These are phyloP conservation scores for Eupithecia dodoneata DNA, from an alignment of 2,888 invertebrate species.

Conservation along the genomic window DNA sequence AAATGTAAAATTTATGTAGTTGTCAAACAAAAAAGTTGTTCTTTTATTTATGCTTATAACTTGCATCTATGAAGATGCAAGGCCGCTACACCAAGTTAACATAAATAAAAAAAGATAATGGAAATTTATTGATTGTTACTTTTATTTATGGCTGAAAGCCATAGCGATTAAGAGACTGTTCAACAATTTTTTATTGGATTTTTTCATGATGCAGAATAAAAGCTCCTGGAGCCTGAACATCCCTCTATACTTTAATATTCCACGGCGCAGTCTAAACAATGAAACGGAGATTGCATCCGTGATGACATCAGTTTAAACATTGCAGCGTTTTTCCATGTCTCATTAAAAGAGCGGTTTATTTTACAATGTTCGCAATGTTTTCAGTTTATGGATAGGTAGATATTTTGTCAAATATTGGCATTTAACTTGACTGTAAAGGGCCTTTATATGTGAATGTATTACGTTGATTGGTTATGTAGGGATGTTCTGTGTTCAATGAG, in stretches of 20 bases:
- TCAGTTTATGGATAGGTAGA: neutral
- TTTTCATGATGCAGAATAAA: neutral
- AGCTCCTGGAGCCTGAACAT: neutral
- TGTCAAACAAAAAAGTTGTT: too few relatives aligned
- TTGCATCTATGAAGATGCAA: too few relatives aligned
- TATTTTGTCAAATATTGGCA: neutral
- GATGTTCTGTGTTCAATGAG: neutral
- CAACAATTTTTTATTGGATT: neutral
- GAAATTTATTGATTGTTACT: too few relatives aligned
- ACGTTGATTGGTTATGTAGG: neutral
- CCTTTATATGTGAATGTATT: neutral
- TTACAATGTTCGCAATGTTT: slow-evolving; percentile 38
- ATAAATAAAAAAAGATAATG: too few relatives aligned
- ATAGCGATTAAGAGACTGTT: too few relatives aligned
- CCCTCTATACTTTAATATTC: slow-evolving; percentile 18
- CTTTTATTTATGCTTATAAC: too few relatives aligned
- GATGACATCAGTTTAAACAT: slow-evolving; percentile 77
- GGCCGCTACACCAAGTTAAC: too few relatives aligned
- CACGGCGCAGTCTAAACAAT: slow-evolving; percentile 65
- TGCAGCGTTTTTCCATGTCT: slow-evolving; percentile 72
- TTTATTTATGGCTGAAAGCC: too few relatives aligned
- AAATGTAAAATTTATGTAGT: too few relatives aligned
- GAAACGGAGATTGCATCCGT: slow-evolving; percentile 67
- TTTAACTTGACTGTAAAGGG: neutral
- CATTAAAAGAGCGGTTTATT: slow-evolving; percentile 55